Conservation (phyloP, 2,113 vertebrate genomes). For the Microcebus ravelobensis region DNA sequence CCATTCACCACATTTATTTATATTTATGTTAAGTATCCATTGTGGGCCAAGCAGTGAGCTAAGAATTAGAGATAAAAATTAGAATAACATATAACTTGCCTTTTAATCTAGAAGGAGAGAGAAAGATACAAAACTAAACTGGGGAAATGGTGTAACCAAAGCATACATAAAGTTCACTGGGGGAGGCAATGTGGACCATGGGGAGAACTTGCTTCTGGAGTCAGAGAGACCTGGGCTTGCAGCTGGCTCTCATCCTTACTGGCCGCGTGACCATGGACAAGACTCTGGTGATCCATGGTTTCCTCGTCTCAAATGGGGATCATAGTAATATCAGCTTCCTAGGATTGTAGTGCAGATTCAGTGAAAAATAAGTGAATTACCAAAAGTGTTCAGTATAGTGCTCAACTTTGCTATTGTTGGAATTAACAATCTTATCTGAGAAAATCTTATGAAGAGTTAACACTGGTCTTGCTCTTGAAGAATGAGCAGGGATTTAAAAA, state of each 20-base stretch:
- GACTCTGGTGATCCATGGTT: background rate
- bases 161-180: background rate
- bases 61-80: slow-evolving; percentile 28
- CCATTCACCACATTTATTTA: background rate
- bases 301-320: background rate
- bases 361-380: background rate
- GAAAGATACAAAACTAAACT: background rate
- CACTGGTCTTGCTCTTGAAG: background rate
- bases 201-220: background rate
- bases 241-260: background rate
- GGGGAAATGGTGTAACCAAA: background rate
- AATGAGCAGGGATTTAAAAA: background rate
- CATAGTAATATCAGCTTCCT: background rate
- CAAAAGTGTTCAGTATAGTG: background rate
- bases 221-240: background rate
- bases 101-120: background rate
- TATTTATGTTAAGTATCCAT: background rate
- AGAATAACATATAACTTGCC: background rate
- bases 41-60: background rate
- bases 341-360: background rate
- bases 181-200: background rate
- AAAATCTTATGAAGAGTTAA: background rate
- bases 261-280: background rate
- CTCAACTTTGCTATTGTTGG: background rate
- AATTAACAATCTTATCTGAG: background rate